These are phyloP conservation scores for Drosophila virilis DNA, from an alignment of 1,140 invertebrate species.

Conservation along the genomic window DNA sequence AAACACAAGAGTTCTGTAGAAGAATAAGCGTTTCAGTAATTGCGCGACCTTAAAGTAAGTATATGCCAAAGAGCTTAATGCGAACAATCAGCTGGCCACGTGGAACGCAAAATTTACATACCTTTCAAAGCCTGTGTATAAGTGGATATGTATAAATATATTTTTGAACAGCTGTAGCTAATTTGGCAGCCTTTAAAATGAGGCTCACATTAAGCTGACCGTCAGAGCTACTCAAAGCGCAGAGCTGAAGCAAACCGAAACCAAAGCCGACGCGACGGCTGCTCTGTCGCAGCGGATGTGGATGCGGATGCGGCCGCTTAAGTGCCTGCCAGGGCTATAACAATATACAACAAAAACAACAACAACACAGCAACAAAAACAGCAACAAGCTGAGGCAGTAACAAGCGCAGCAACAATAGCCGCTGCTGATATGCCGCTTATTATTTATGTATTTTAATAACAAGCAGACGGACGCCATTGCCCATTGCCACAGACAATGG, in stretches of 20 bases:
- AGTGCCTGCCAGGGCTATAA: constrained; percentile 75
- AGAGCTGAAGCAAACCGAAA: constrained; percentile 11
- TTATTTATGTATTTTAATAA: constrained; percentile 83
- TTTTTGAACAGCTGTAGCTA: constrained; percentile 36
- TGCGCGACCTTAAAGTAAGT: too few species aligned
- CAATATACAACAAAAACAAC: constrained; percentile 59
- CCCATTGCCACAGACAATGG: constrained; percentile 65
- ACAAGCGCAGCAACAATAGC: constrained; percentile 69
- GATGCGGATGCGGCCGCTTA: constrained; percentile 74
- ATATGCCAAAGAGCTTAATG: constrained; percentile 16
- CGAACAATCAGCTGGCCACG: constrained; percentile 22
- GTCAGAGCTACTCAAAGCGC: constrained; percentile 25
- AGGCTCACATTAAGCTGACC: constrained; percentile 41
- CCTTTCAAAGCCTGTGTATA: not conserved
- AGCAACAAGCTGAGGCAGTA: constrained; percentile 26
- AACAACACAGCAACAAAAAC: not conserved
- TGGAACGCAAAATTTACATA: constrained; percentile 11
- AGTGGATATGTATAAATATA: not conserved
- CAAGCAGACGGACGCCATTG: constrained; percentile 61
- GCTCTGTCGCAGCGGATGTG: constrained; percentile 33
- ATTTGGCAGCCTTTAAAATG: constrained; percentile 45
- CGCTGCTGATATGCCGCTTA: constrained; percentile 81
- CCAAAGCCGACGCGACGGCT: constrained; percentile 38
- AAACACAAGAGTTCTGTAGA: not conserved
- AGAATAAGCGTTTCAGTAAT: constrained; percentile 2